Evolutionary conservation across 2,113 vertebrate genomes (phyloP).

Genomic region (Xenopus borealis): DNA sequence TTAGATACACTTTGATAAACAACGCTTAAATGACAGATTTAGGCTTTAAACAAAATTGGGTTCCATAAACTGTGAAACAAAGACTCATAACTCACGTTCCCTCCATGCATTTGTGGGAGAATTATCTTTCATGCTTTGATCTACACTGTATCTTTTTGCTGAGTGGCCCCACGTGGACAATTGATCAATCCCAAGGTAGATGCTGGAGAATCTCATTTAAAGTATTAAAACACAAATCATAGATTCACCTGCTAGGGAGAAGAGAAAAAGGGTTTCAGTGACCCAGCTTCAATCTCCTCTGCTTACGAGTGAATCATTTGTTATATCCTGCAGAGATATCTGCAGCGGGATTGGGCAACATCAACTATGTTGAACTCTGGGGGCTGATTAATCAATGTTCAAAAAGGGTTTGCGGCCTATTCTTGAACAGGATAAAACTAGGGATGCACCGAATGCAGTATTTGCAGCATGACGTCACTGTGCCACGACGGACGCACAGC

Average conservation of each 20-base stretch:
- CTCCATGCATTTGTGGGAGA: slow-evolving; percentile 61
- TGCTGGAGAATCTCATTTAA: slow-evolving; percentile 60
- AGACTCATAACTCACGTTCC: slow-evolving; percentile 64
- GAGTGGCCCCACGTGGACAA: slow-evolving; percentile 61
- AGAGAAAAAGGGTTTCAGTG: slow-evolving; percentile 51
- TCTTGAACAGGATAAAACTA: no score
- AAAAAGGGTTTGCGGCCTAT: no score
- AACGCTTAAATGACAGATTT: slow-evolving; percentile 69
- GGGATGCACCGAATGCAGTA: no score
- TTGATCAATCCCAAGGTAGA: slow-evolving; percentile 65
- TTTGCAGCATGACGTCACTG: no score
- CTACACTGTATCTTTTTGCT: slow-evolving; percentile 65
- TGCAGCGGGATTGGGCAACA: no score
- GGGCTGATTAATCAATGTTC: no score
- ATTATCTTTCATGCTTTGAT: slow-evolving; percentile 68
- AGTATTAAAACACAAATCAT: slow-evolving; percentile 60
- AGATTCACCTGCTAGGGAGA: slow-evolving; percentile 59
- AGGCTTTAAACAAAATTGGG: slow-evolving; percentile 69
- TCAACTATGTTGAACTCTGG: no score
- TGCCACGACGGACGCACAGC: no score
- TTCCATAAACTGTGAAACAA: slow-evolving; percentile 72
- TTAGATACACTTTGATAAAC: slow-evolving; percentile 66
- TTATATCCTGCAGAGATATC: slow-evolving; percentile 41
- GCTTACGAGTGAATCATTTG: slow-evolving; percentile 57
- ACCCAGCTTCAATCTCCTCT: slow-evolving; percentile 52